Percentiles rank a stretch among this genome's conserved stretches.
Conservation (phyloP, 1,140 invertebrate species). For the Formica exsecta region DNA sequence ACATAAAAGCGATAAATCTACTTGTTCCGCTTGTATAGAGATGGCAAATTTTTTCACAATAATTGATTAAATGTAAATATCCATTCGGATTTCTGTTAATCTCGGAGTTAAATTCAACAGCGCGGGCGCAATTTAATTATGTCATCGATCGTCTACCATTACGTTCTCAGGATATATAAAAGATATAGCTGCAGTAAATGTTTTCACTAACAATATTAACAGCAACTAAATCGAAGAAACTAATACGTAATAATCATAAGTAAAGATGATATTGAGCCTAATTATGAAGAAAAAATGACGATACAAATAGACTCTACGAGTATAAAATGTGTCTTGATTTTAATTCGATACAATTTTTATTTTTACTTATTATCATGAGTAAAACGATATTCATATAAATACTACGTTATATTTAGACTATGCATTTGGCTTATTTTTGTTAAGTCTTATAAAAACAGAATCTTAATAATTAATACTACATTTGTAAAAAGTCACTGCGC, state of each 20-base stretch:
- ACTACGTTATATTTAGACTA: not conserved
- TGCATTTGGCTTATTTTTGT: not conserved
- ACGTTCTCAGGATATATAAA: slow-evolving; percentile 23
- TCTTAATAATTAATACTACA: not conserved
- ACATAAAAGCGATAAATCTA: not conserved
- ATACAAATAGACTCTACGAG: slow-evolving; percentile 11
- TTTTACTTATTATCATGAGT: not conserved
- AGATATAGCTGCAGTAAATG: not conserved
- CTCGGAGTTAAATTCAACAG: slow-evolving; percentile 27
- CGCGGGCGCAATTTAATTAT: slow-evolving; percentile 10
- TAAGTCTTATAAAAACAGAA: not conserved
- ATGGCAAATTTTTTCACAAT: slow-evolving; percentile 15
- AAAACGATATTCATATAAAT: not conserved
- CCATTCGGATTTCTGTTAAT: slow-evolving; percentile 22
- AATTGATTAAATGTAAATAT: slow-evolving; percentile 13
- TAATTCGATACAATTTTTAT: not conserved
- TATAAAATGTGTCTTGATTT: not conserved
- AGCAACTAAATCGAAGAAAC: not conserved
- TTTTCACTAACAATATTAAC: not conserved
- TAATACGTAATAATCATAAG: not conserved
- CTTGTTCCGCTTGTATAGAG: not conserved
- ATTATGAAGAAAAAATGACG: not conserved
- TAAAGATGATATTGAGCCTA: not conserved
- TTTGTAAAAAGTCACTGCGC: not conserved
- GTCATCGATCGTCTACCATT: slow-evolving; percentile 39